Conservation (phyloP, 2,797 vertebrate species). For the Tinamus major region DNA sequence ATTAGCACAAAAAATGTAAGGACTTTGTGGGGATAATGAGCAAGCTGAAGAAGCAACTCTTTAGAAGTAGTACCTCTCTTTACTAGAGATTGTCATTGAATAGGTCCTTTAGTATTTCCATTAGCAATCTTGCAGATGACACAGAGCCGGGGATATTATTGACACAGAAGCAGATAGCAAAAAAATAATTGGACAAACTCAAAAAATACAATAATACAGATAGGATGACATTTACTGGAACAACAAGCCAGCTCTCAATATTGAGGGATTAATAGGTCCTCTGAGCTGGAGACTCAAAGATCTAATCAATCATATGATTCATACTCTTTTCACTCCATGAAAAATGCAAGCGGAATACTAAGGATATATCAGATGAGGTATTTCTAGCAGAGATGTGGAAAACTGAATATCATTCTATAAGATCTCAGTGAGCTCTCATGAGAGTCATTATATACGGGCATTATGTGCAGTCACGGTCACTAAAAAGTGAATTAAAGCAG, state of each 20-base stretch:
- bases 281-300: neutral
- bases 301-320: neutral
- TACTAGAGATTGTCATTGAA: neutral
- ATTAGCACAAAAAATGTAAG: neutral
- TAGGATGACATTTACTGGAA: neutral
- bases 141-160: neutral
- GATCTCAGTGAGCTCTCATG: neutral
- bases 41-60: neutral
- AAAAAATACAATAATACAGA: neutral
- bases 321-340: neutral
- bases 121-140: neutral
- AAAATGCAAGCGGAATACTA: neutral
- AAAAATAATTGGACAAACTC: neutral
- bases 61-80: neutral
- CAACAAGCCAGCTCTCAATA: neutral
- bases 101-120: neutral
- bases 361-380: neutral
- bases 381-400: neutral
- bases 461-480: neutral
- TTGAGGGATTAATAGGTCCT: neutral
- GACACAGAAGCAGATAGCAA: neutral
- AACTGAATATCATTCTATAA: neutral
- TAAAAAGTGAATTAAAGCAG: neutral
- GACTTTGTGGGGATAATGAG: conserved; percentile 22
- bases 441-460: neutral